Percentiles rank a stretch among this genome's conserved stretches.
Conservation (phyloP, 2,113 vertebrate genomes). For the Balaeniceps rex region DNA sequence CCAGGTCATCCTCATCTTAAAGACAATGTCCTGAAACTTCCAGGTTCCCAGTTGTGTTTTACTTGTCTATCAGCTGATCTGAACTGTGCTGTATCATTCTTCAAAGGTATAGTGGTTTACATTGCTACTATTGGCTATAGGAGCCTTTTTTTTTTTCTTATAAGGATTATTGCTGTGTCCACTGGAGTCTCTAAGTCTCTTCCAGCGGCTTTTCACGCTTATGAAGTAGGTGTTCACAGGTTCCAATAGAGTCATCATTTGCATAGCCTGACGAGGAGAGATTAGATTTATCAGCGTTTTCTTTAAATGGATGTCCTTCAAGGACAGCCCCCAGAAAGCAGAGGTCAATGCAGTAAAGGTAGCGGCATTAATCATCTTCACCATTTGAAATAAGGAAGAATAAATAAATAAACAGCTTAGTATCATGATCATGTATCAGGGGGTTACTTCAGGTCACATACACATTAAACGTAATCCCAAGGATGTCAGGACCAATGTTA, state of each 20-base stretch:
- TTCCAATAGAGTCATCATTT: constrained; percentile 28
- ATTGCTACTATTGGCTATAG: neutral
- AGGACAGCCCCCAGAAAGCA: constrained; percentile 62
- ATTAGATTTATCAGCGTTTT: constrained; percentile 74
- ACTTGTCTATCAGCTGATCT: neutral
- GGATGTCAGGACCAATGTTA: constrained; percentile 68
- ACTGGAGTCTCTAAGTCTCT: neutral
- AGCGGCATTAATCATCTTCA: constrained; percentile 77
- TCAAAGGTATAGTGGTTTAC: neutral
- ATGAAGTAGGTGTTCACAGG: neutral
- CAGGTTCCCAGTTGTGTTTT: neutral
- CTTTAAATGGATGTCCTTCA: constrained; percentile 72
- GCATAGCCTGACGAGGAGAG: constrained; percentile 57
- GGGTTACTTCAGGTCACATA: constrained; percentile 61
- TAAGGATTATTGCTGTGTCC: neutral
- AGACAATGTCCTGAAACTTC: neutral
- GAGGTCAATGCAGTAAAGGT: constrained; percentile 67
- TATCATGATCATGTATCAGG: constrained; percentile 63
- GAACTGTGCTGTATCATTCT: neutral
- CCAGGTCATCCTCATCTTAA: neutral
- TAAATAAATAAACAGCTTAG: constrained; percentile 77
- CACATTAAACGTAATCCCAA: constrained; percentile 64
- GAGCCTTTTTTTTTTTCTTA: neutral
- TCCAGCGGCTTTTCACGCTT: neutral
- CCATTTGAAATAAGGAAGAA: constrained; percentile 62